Conservation (phyloP, 1,140 invertebrate species). For the Drosophila aff. region DNA sequence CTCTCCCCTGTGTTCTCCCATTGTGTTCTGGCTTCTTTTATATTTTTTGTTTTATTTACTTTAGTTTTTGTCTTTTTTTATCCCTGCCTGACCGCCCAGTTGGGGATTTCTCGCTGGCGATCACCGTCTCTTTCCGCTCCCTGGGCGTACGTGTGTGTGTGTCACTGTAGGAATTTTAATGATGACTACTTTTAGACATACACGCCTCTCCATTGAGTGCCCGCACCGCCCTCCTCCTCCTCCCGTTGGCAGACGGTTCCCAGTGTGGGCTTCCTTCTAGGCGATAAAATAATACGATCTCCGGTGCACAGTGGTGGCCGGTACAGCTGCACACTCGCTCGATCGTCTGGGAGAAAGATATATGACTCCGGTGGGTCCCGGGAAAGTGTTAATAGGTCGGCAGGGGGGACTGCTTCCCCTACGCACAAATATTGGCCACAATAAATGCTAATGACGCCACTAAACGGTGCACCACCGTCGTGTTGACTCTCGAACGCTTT, state of each 20-base stretch:
- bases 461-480: slow-evolving; percentile 59
- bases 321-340: slow-evolving; percentile 22
- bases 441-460: slow-evolving; percentile 79
- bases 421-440: slow-evolving; percentile 52
- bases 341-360: slow-evolving; percentile 27
- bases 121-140: slow-evolving; percentile 22
- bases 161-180: slow-evolving; percentile 81
- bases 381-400: slow-evolving; percentile 39
- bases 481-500: slow-evolving; percentile 50
- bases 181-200: slow-evolving; percentile 83
- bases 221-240: background rate
- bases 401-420: slow-evolving; percentile 5
- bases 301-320: slow-evolving; percentile 36
- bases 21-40: slow-evolving; percentile 40
- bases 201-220: slow-evolving; percentile 74
- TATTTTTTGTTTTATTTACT: slow-evolving; percentile 8
- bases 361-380: slow-evolving; percentile 9
- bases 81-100: slow-evolving; percentile 62
- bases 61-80: slow-evolving; percentile 1
- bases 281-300: slow-evolving; percentile 50
- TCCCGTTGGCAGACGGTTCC: slow-evolving; percentile 2
- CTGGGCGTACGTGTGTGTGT: slow-evolving; percentile 51
- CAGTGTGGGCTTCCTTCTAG: slow-evolving; percentile 49
- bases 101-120: slow-evolving; percentile 51
- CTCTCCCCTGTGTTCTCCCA: slow-evolving; percentile 39